These are phyloP conservation scores for Anastrepha ludens DNA, from an alignment of 1,140 invertebrate species.

Conservation along the genomic window DNA sequence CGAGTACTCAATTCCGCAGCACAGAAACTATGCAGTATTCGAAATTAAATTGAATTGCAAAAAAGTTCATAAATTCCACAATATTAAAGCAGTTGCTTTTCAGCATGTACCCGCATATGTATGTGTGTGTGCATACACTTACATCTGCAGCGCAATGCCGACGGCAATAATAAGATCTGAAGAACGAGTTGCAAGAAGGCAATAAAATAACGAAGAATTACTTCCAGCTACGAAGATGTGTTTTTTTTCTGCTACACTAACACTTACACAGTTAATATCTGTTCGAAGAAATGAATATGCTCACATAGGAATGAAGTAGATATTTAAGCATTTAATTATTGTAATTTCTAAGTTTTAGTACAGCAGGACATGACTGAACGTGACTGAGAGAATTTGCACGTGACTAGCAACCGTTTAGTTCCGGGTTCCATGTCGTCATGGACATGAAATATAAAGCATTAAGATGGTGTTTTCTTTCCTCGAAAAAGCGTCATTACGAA, in stretches of 20 bases:
- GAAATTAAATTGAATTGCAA: background rate
- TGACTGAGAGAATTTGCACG: no score
- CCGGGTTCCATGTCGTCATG: no score
- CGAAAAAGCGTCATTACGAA: no score
- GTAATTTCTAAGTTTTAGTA: no score
- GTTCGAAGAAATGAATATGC: no score
- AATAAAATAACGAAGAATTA: background rate
- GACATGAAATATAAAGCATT: no score
- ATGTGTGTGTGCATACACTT: background rate
- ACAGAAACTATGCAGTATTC: background rate
- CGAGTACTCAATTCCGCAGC: background rate
- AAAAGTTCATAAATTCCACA: constrained; percentile 50
- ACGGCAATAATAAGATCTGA: background rate
- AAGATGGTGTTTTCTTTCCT: no score
- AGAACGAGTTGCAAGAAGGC: background rate
- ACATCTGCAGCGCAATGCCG: background rate
- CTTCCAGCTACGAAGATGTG: background rate
- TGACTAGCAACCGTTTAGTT: no score
- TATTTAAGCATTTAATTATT: no score
- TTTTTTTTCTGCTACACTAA: background rate
- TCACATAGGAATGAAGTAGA: no score
- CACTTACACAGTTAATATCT: background rate
- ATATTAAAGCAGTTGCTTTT: background rate
- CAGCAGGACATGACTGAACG: no score
- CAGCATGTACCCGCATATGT: background rate